Evolutionary conservation across 2,888 invertebrate species (phyloP).

Genomic region (Sminthurinus aureus): DNA sequence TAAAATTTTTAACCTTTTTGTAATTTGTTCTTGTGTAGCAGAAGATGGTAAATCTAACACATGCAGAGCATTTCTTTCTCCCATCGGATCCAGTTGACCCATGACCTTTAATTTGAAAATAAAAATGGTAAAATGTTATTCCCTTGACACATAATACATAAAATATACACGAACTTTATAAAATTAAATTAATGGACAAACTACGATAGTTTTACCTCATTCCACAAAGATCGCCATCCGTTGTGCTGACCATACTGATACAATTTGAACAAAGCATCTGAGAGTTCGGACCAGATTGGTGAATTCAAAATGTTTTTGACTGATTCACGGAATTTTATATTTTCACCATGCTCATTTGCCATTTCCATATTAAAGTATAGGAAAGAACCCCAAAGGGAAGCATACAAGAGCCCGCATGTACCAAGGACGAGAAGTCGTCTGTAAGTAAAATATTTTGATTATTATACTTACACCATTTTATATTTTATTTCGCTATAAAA

Average conservation of each 20-base stretch:
- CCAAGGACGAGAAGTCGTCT: conserved; percentile 71
- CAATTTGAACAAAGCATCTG: conserved; percentile 70
- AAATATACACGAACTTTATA: not conserved
- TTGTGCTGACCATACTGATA: conserved; percentile 82
- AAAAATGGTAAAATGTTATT: not conserved
- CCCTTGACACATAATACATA: not conserved
- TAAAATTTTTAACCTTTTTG: conserved; percentile 61
- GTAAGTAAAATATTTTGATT: conserved; percentile 47
- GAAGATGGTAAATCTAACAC: conserved; percentile 79
- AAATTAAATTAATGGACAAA: not conserved
- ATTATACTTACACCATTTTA: not conserved
- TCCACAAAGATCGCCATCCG: conserved; percentile 89
- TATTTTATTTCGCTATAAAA: too few species aligned
- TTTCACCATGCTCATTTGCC: conserved; percentile 84
- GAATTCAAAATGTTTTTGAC: conserved; percentile 88
- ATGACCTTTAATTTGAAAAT: conserved; percentile 47
- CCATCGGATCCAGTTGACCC: conserved; percentile 75
- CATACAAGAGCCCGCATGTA: conserved; percentile 72
- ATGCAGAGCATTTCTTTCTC: conserved; percentile 83
- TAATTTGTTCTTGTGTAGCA: conserved; percentile 86
- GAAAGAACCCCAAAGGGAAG: conserved; percentile 78
- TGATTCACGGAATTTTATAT: conserved; percentile 87
- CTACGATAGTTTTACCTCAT: conserved; percentile 66
- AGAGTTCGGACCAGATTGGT: conserved; percentile 82
- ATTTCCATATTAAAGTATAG: conserved; percentile 88